phyloP scores from a whole-genome alignment of 2,888 invertebrate species.

The Eupeodes luniger region DNA sequence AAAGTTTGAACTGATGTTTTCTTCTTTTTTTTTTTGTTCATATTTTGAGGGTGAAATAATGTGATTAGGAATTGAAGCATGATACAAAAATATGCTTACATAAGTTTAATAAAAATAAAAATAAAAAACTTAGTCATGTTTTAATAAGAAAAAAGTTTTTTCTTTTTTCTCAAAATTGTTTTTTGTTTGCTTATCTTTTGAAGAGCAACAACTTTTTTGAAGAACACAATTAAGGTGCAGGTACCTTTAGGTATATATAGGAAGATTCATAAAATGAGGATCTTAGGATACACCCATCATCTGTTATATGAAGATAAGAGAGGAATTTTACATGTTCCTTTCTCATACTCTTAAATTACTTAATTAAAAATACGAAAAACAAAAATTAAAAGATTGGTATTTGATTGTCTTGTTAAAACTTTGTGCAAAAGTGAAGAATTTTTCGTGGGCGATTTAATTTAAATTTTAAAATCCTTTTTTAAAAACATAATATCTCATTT shows the following conservation, averaged over 20 bases:
- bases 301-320: background rate
- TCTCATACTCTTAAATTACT: too few relatives aligned
- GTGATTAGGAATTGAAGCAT: conserved; percentile 33
- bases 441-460: too few relatives aligned
- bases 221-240: background rate
- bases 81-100: background rate
- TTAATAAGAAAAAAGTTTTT: conserved; percentile 5
- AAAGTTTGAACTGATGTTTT: conserved; percentile 29
- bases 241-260: too few relatives aligned
- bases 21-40: background rate
- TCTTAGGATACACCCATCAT: background rate
- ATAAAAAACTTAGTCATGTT: background rate
- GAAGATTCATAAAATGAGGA: background rate
- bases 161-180: background rate
- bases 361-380: background rate
- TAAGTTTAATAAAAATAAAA: background rate
- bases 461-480: too few relatives aligned
- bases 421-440: background rate
- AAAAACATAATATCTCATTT: too few relatives aligned
- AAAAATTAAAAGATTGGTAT: background rate
- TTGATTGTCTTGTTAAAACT: background rate
- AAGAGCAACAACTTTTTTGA: background rate
- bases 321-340: background rate
- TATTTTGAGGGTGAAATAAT: background rate
- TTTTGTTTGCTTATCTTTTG: background rate